phyloP scores from a whole-genome alignment of 1,140 invertebrate genomes.

The Drosophila dunni region DNA sequence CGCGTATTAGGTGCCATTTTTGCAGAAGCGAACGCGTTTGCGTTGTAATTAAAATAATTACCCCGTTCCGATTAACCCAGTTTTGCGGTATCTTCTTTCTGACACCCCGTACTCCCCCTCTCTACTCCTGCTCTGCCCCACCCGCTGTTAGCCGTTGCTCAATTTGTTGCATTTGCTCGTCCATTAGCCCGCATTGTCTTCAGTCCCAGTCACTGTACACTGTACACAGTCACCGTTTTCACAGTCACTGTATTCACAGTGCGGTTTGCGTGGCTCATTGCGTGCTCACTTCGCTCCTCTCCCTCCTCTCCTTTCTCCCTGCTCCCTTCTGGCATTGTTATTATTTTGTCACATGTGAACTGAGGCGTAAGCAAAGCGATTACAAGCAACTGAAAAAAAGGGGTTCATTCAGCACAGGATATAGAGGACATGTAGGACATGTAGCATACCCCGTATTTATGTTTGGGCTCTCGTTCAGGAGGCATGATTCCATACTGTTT shows the following conservation, averaged over 20 bases:
- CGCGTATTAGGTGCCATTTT: conserved; percentile 67
- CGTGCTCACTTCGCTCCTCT: neutral
- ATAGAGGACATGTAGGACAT: conserved; percentile 4
- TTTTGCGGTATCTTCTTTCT: conserved; percentile 35
- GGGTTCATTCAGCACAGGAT: conserved; percentile 37
- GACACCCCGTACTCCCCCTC: neutral
- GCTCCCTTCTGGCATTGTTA: conserved; percentile 48
- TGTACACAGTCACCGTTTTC: too few relatives aligned
- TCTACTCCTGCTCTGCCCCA: neutral
- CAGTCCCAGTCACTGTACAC: conserved; percentile 15
- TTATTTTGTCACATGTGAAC: conserved; percentile 84
- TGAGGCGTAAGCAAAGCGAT: conserved; percentile 77
- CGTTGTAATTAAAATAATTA: conserved; percentile 83
- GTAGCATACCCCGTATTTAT: neutral
- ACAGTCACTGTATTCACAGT: neutral
- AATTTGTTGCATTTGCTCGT: conserved; percentile 74
- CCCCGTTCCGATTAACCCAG: conserved; percentile 76
- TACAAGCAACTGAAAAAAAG: conserved; percentile 43
- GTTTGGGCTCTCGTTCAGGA: neutral
- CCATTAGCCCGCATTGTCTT: conserved; percentile 68
- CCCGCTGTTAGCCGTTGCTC: conserved; percentile 49
- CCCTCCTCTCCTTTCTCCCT: neutral
- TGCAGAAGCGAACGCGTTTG: conserved; percentile 63
- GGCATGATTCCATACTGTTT: conserved; percentile 29
- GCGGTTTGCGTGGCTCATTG: conserved; percentile 48